phyloP scores from a whole-genome alignment of 2,888 invertebrate genomes.

The Cheiracanthium punctorium region DNA sequence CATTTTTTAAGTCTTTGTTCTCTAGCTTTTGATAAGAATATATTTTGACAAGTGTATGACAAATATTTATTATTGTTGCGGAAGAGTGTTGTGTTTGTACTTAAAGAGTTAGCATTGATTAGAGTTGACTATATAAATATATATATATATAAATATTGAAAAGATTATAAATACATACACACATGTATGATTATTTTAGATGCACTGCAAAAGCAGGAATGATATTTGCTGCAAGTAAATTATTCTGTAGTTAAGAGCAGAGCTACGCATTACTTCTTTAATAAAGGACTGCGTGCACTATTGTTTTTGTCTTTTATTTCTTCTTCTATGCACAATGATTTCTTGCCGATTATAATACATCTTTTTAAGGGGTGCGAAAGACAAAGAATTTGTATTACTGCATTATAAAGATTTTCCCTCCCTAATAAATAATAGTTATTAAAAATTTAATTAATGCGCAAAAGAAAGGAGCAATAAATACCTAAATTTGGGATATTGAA shows the following conservation, averaged over 20 bases:
- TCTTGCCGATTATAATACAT: too few species aligned
- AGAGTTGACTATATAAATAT: slow-evolving; percentile 57
- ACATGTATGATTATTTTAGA: slow-evolving; percentile 66
- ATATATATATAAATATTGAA: slow-evolving; percentile 46
- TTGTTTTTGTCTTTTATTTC: not conserved
- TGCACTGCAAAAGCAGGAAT: slow-evolving; percentile 65
- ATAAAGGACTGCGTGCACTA: slow-evolving; percentile 63
- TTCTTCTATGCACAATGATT: too few species aligned
- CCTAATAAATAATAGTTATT: too few species aligned
- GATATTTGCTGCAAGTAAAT: slow-evolving; percentile 65
- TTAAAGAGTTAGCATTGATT: slow-evolving; percentile 58
- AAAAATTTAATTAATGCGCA: too few species aligned
- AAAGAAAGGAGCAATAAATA: too few species aligned
- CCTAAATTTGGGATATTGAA: too few species aligned
- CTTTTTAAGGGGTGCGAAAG: too few species aligned
- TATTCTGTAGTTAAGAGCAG: slow-evolving; percentile 64
- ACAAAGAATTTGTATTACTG: too few species aligned
- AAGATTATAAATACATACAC: slow-evolving; percentile 29
- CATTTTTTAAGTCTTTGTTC: not conserved
- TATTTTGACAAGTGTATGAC: slow-evolving; percentile 60
- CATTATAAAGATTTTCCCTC: too few species aligned
- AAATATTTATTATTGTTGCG: slow-evolving; percentile 67
- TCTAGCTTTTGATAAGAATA: not conserved
- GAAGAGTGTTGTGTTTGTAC: slow-evolving; percentile 66
- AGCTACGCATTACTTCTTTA: slow-evolving; percentile 57